Conservation (phyloP, 2,888 invertebrate species). For the Thalpophila matura region DNA sequence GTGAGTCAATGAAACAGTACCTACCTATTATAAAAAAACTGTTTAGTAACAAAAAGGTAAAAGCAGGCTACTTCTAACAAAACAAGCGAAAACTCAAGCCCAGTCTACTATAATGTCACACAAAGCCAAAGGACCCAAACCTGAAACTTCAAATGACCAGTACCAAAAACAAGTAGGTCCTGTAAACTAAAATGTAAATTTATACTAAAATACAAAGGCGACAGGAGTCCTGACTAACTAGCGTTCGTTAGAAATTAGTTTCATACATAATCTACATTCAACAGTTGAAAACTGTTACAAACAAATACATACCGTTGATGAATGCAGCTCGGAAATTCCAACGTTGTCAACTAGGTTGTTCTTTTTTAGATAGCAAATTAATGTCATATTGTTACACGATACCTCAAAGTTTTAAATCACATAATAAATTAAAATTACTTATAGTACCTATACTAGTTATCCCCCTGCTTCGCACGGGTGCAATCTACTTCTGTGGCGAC, state of each 20-base stretch:
- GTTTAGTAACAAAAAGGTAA: too few relatives aligned
- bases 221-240: neutral
- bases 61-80: neutral
- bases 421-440: too few relatives aligned
- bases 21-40: too few relatives aligned
- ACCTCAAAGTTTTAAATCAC: too few relatives aligned
- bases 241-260: slow-evolving; percentile 18
- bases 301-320: slow-evolving; percentile 9
- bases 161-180: slow-evolving; percentile 30
- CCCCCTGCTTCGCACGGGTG: too few relatives aligned
- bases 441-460: too few relatives aligned
- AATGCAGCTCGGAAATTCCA: slow-evolving; percentile 3
- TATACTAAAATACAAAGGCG: slow-evolving; percentile 8
- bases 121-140: slow-evolving; percentile 16
- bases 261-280: slow-evolving; percentile 17
- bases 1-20: too few relatives aligned
- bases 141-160: slow-evolving; percentile 27
- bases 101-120: slow-evolving; percentile 8
- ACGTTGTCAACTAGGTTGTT: neutral
- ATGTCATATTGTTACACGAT: neutral
- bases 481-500: too few relatives aligned
- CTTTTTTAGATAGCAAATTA: slow-evolving; percentile 4
- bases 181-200: slow-evolving; percentile 23
- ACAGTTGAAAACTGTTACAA: slow-evolving; percentile 16
- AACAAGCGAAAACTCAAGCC: slow-evolving; percentile 3